Conservation (phyloP, 2,888 invertebrate species). For the Patella caerulea region DNA sequence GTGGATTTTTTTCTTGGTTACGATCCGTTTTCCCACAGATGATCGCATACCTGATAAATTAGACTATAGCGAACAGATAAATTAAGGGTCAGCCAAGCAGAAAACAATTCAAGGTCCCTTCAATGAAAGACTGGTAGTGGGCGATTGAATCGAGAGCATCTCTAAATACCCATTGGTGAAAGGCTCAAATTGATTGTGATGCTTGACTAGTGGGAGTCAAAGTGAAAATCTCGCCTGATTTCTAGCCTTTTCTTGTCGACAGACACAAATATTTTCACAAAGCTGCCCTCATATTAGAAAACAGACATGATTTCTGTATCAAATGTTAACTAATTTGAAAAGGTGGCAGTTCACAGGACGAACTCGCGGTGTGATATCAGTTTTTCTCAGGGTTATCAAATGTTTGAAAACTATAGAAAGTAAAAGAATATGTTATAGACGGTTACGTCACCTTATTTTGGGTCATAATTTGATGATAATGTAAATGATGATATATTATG, state of each 20-base stretch:
- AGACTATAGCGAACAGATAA: background rate
- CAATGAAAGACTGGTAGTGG: too few species aligned
- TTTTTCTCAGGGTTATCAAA: constrained; percentile 3
- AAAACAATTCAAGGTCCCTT: background rate
- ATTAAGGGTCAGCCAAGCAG: background rate
- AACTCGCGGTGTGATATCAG: too few species aligned
- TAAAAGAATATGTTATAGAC: constrained; percentile 2
- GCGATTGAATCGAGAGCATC: background rate
- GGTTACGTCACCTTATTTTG: background rate
- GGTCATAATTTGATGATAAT: background rate
- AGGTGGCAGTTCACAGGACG: background rate
- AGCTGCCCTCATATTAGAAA: constrained; percentile 5
- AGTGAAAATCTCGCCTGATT: background rate
- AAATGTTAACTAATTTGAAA: background rate
- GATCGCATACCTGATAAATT: background rate
- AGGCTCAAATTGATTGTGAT: constrained; percentile 5
- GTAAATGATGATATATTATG: too few species aligned
- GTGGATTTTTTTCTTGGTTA: background rate
- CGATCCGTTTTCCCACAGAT: background rate
- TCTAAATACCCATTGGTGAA: background rate
- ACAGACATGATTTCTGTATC: constrained; percentile 7
- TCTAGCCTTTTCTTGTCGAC: background rate
- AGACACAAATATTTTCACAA: constrained; percentile 10
- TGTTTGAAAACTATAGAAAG: background rate
- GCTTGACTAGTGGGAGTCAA: constrained; percentile 1